These are phyloP conservation scores for Tautogolabrus adspersus DNA, from an alignment of 2,113 vertebrate genomes.

Conservation along the genomic window DNA sequence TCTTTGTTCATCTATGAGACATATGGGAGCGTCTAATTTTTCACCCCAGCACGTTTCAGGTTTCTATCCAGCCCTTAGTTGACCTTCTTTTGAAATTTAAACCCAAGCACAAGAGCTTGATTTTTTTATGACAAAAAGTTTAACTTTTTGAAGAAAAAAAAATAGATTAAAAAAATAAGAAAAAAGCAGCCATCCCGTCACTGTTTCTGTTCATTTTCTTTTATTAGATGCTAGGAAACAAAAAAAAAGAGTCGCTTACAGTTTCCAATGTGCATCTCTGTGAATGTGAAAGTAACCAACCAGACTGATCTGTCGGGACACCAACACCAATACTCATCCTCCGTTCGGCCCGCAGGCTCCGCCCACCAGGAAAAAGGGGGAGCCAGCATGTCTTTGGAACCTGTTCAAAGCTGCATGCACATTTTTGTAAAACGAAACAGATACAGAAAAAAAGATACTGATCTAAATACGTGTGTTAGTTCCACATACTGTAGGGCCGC, in stretches of 20 bases:
- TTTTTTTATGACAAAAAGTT: constrained; percentile 90
- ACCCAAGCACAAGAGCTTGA: constrained; percentile 95
- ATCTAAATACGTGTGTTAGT: constrained; percentile 94
- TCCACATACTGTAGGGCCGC: constrained; percentile 93
- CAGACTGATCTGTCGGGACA: constrained; percentile 81
- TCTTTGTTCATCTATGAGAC: constrained; percentile 80
- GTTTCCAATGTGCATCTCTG: constrained; percentile 86
- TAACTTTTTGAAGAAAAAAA: constrained; percentile 85
- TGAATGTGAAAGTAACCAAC: constrained; percentile 84
- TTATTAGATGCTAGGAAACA: constrained; percentile 70
- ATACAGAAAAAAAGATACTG: constrained; percentile 85
- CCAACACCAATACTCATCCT: constrained; percentile 82
- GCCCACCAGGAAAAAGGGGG: constrained; percentile 74
- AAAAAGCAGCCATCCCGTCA: constrained; percentile 68
- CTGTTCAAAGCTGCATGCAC: constrained; percentile 97
- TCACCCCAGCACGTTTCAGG: constrained; percentile 83
- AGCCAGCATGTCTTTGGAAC: constrained; percentile 93
- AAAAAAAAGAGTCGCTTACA: constrained; percentile 57
- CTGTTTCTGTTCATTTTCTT: constrained; percentile 73
- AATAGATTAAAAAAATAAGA: constrained; percentile 66
- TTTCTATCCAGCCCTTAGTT: constrained; percentile 88
- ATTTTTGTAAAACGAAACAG: constrained; percentile 88
- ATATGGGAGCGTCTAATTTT: constrained; percentile 80
- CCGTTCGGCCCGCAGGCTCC: constrained; percentile 85
- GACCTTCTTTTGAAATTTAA: constrained; percentile 87